Evolutionary conservation across 2,113 vertebrate species (phyloP).

Genomic region (Acanthisitta chloris): DNA sequence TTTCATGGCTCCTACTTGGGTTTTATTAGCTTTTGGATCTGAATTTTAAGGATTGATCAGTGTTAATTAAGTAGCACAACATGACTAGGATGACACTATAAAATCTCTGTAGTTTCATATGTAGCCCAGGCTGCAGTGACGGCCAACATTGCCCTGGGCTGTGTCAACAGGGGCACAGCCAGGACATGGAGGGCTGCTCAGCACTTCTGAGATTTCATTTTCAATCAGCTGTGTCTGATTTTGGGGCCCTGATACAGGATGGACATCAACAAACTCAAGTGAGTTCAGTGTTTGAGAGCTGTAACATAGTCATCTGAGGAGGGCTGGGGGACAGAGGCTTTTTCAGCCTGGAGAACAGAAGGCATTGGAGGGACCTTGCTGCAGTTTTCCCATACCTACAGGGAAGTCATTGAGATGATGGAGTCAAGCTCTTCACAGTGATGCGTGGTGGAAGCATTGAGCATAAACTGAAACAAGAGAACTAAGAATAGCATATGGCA

Average conservation of each 20-base stretch:
- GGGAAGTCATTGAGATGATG: background rate
- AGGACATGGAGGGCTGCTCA: background rate
- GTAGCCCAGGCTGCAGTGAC: background rate
- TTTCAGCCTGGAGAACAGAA: background rate
- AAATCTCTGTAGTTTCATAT: background rate
- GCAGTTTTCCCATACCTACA: background rate
- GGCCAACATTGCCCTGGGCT: background rate
- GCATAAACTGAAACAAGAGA: background rate
- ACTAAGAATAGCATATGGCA: rapidly evolving
- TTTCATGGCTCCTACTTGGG: background rate
- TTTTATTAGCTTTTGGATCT: background rate
- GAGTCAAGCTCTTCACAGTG: background rate
- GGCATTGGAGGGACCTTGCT: background rate
- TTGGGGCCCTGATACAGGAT: background rate
- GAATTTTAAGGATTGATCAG: background rate
- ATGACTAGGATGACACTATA: background rate
- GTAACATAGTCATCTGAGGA: background rate
- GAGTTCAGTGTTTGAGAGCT: background rate
- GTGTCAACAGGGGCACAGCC: background rate
- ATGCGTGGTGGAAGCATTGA: background rate
- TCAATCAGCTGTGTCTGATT: background rate
- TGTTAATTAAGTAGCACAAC: background rate
- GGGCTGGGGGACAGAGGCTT: rapidly evolving
- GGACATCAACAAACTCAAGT: background rate
- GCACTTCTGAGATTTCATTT: background rate